phyloP scores from a whole-genome alignment of 1,140 invertebrate genomes.

The Calephelis nemesis region DNA sequence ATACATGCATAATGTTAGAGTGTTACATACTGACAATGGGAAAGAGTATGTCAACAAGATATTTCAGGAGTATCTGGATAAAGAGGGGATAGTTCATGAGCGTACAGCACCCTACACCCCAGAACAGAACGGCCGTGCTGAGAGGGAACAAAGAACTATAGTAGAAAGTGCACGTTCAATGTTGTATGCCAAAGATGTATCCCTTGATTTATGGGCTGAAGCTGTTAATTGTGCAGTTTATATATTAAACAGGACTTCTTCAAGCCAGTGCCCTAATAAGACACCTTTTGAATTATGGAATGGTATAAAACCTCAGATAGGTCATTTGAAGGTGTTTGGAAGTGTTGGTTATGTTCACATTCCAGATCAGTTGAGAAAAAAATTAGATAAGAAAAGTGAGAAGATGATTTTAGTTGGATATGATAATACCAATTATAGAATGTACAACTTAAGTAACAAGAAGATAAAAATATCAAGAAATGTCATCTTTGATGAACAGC shows the following conservation, averaged over 20 bases:
- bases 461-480: no score
- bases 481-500: constrained; percentile 31
- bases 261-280: constrained; percentile 28
- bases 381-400: constrained; percentile 34
- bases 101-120: constrained; percentile 47
- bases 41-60: constrained; percentile 49
- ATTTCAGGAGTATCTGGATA: constrained; percentile 37
- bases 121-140: constrained; percentile 65
- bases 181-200: constrained; percentile 36
- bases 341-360: constrained; percentile 37
- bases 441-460: no score
- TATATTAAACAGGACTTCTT: constrained; percentile 45
- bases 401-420: constrained; percentile 39
- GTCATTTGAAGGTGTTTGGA: constrained; percentile 34
- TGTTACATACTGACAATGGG: constrained; percentile 55
- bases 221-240: constrained; percentile 50
- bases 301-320: constrained; percentile 30
- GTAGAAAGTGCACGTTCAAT: constrained; percentile 44
- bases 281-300: constrained; percentile 34
- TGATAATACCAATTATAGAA: constrained; percentile 24
- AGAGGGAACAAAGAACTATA: constrained; percentile 55
- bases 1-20: constrained; percentile 42
- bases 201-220: constrained; percentile 34
- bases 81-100: constrained; percentile 47
- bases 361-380: constrained; percentile 35